Evolutionary conservation across 2,888 invertebrate genomes (phyloP).

Genomic region (Hyalella azteca): DNA sequence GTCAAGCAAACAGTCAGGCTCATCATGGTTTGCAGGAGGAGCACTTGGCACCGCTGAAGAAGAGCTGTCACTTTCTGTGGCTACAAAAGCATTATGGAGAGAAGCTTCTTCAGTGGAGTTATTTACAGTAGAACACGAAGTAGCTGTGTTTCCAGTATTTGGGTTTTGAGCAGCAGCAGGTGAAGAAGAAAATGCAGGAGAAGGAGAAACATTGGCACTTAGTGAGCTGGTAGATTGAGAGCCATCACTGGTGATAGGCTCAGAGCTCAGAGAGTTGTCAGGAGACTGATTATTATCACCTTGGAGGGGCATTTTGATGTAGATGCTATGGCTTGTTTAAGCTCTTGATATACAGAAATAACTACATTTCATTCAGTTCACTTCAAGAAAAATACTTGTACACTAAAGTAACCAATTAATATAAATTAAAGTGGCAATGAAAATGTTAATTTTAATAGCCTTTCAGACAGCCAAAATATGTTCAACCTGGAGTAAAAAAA

Average conservation of each 20-base stretch:
- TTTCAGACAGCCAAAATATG: too few species aligned
- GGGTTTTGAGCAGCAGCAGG: constrained; percentile 21
- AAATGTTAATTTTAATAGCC: too few species aligned
- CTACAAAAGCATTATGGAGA: background rate
- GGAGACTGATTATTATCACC: background rate
- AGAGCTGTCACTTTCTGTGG: background rate
- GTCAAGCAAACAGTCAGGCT: constrained; percentile 2
- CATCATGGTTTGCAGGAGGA: background rate
- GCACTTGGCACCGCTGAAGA: background rate
- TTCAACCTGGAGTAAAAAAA: too few species aligned
- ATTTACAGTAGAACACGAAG: background rate
- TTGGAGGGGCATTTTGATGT: background rate
- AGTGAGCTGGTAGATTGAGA: constrained; percentile 5
- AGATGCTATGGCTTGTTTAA: background rate
- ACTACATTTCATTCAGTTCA: too few species aligned
- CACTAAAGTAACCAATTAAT: too few species aligned
- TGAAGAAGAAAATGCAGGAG: constrained; percentile 14
- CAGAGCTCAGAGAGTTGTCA: constrained; percentile 7
- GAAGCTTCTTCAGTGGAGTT: background rate
- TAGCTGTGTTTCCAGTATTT: constrained; percentile 14
- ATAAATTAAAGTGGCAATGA: too few species aligned
- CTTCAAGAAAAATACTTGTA: too few species aligned
- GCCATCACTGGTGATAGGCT: constrained; percentile 8
- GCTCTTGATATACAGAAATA: constrained; percentile 17
- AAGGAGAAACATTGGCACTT: constrained; percentile 3